phyloP scores from a whole-genome alignment of 2,797 vertebrate species.

The Eurystomus glaucurus region DNA sequence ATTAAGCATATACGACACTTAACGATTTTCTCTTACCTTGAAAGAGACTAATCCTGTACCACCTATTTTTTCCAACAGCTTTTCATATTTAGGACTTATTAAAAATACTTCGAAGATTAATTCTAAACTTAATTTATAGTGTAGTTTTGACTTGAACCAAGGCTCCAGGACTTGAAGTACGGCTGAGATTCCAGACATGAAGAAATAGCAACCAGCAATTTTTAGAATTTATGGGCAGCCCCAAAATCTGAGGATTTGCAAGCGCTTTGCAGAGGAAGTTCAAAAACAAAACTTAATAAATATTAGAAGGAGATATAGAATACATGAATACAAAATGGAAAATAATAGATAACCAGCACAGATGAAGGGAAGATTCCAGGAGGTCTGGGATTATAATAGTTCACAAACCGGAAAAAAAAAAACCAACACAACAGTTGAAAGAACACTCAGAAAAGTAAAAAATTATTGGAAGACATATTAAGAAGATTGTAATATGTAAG shows the following conservation, averaged over 20 bases:
- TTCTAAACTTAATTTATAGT: background rate
- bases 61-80: background rate
- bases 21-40: background rate
- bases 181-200: background rate
- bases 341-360: background rate
- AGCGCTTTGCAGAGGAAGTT: background rate
- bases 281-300: background rate
- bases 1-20: background rate
- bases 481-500: background rate
- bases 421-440: background rate
- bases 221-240: background rate
- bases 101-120: background rate
- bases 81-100: background rate
- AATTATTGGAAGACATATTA: background rate
- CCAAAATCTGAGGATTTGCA: background rate
- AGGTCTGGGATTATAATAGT: background rate
- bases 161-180: background rate
- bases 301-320: background rate
- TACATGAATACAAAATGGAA: background rate
- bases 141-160: background rate
- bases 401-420: background rate
- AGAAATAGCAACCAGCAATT: background rate
- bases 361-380: background rate
- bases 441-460: background rate
- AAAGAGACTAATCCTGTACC: background rate